Evolutionary conservation across 2,888 invertebrate genomes (phyloP).

Genomic region (Apotomis betuletana): DNA sequence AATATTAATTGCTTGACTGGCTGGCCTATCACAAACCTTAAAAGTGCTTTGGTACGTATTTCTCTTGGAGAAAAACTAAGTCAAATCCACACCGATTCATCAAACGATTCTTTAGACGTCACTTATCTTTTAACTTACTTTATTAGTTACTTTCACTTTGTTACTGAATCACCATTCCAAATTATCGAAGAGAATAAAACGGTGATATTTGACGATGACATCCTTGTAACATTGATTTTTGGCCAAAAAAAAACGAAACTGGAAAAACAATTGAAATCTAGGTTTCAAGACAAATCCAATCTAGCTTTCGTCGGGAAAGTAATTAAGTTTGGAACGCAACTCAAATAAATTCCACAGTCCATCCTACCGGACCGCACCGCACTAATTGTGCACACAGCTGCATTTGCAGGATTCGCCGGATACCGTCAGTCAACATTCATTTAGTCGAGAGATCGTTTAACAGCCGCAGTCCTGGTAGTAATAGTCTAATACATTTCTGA

Average conservation of each 20-base stretch:
- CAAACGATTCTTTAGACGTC: no score
- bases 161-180: no score
- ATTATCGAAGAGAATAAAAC: no score
- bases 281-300: constrained; percentile 16
- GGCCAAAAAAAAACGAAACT: neutral
- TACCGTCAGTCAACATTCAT: constrained; percentile 29
- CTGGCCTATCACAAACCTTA: no score
- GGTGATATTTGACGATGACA: no score
- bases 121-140: no score
- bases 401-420: constrained; percentile 9
- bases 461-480: constrained; percentile 12
- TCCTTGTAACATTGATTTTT: no score
- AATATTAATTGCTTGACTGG: no score
- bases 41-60: no score
- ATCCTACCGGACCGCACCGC: constrained; percentile 20
- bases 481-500: constrained; percentile 10
- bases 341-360: constrained; percentile 29
- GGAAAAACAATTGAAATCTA: constrained; percentile 2
- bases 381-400: constrained; percentile 27
- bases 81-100: no score
- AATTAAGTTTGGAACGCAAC: constrained; percentile 31
- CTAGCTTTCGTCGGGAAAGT: constrained; percentile 10
- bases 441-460: constrained; percentile 22
- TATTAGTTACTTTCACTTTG: no score
- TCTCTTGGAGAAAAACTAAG: no score